Evolutionary conservation across 2,113 vertebrate genomes (phyloP).

Genomic region (Xenopus laevis): DNA sequence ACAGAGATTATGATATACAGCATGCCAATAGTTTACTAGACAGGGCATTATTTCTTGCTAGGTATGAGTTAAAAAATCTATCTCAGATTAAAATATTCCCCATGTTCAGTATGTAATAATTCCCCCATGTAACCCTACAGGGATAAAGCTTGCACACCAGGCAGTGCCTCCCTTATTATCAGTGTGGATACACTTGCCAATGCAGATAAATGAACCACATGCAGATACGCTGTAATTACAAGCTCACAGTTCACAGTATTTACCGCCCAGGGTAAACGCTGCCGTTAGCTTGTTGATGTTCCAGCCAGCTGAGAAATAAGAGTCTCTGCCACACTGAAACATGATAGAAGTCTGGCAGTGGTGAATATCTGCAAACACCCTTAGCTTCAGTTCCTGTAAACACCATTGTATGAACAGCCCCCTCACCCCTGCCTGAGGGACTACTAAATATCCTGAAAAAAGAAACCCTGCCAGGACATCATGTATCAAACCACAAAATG

Average conservation of each 20-base stretch:
- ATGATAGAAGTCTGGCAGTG: slow-evolving; percentile 10
- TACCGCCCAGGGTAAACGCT: slow-evolving; percentile 26
- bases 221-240: slow-evolving; percentile 37
- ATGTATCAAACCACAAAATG: too few species aligned
- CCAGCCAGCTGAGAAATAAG: slow-evolving; percentile 27
- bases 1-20: too few species aligned
- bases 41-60: too few species aligned
- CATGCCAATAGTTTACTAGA: too few species aligned
- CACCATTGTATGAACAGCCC: background rate
- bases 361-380: slow-evolving; percentile 5
- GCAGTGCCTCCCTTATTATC: slow-evolving; percentile 25
- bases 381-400: background rate
- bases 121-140: background rate
- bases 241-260: slow-evolving; percentile 24
- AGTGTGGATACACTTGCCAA: slow-evolving; percentile 25
- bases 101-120: slow-evolving; percentile 1
- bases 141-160: slow-evolving; percentile 15
- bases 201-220: slow-evolving; percentile 30
- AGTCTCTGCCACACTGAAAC: slow-evolving; percentile 19
- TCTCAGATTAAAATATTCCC: background rate
- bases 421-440: background rate
- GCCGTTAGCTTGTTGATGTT: slow-evolving; percentile 20
- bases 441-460: background rate
- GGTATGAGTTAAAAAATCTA: background rate
- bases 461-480: background rate